A percentile compares a stretch with the other conserved stretches of the same genome.
phyloP scores from a whole-genome alignment of 2,113 vertebrate species.

The Verasper variegatus region DNA sequence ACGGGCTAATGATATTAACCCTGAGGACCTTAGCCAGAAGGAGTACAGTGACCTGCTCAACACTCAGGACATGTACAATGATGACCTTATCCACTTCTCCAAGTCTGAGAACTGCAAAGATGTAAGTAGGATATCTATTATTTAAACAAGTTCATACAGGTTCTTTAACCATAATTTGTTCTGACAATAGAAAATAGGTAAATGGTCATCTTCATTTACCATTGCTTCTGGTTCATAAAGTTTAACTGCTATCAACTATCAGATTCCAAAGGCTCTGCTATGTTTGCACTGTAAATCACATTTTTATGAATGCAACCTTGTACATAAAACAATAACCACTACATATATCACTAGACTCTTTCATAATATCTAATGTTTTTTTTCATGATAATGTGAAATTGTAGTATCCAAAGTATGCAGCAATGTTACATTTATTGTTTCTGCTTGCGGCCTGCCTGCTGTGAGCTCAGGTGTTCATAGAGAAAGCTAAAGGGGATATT shows the following conservation, averaged over 20 bases:
- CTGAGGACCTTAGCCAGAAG: conserved; percentile 96
- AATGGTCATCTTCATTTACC: neutral
- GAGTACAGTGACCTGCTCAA: conserved; percentile 97
- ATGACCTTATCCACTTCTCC: conserved; percentile 97
- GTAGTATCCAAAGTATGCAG: neutral
- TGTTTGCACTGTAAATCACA: neutral
- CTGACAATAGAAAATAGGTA: neutral
- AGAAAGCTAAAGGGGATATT: conserved; percentile 97
- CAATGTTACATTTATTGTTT: neutral
- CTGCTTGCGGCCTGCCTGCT: neutral
- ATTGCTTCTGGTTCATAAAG: neutral
- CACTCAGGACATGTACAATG: conserved; percentile 98
- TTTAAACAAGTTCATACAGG: neutral
- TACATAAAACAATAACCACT: neutral
- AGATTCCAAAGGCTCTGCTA: neutral
- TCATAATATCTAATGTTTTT: neutral
- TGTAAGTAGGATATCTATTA: conserved; percentile 74
- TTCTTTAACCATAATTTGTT: neutral
- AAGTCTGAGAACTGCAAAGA: conserved; percentile 99
- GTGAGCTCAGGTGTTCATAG: conserved; percentile 87
- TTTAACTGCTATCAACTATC: neutral
- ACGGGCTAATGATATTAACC: conserved; percentile 95
- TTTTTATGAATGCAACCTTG: neutral
- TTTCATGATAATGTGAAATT: neutral
- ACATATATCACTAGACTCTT: neutral